Percentiles rank a stretch among this genome's conserved stretches.
phyloP scores from a whole-genome alignment of 2,113 vertebrate species.

The Craseonycteris thonglongyai region DNA sequence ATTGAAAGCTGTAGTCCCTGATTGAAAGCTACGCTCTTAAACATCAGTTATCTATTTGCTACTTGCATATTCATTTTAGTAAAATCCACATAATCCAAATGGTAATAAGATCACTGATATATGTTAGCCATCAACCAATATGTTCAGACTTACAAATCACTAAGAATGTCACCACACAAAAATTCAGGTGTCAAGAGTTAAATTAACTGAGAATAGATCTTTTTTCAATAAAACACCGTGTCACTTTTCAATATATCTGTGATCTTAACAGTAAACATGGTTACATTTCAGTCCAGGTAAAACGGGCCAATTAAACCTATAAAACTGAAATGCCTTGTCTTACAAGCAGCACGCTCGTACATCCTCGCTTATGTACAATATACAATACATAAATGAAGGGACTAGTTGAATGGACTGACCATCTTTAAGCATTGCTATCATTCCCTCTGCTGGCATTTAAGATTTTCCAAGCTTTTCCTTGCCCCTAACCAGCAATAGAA shows the following conservation, averaged over 20 bases:
- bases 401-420: background rate
- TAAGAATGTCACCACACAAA: background rate
- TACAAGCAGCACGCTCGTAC: background rate
- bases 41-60: background rate
- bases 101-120: background rate
- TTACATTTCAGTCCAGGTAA: background rate
- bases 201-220: background rate
- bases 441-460: background rate
- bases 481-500: background rate
- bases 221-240: background rate
- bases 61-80: background rate
- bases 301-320: background rate
- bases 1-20: background rate
- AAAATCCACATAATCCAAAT: slow-evolving; percentile 17
- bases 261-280: background rate
- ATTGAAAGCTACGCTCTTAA: background rate
- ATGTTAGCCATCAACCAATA: background rate
- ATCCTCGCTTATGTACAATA: background rate
- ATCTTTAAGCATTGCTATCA: background rate
- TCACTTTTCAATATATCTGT: background rate
- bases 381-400: background rate
- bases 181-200: background rate
- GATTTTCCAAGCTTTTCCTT: background rate
- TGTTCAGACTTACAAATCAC: background rate
- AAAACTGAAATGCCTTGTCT: background rate